Conservation (phyloP, 2,888 invertebrate species). For the Phasia obesa region DNA sequence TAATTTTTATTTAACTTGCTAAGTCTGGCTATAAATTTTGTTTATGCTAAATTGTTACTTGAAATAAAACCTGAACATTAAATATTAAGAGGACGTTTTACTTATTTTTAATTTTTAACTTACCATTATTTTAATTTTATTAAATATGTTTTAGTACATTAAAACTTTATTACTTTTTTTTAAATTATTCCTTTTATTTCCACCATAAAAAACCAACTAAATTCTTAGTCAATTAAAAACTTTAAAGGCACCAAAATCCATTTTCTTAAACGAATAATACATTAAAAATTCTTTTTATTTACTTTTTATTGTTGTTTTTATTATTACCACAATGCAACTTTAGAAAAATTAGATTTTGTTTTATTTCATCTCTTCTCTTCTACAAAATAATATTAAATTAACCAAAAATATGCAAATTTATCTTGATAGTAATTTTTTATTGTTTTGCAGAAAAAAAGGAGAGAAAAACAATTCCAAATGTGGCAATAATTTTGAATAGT, state of each 20-base stretch:
- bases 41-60: too few relatives aligned
- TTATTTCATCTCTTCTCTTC: slow-evolving; percentile 29
- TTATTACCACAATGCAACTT: slow-evolving; percentile 20
- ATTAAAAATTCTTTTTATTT: background rate
- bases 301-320: slow-evolving; percentile 18
- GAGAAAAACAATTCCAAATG: slow-evolving; percentile 35
- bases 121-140: slow-evolving; percentile 5
- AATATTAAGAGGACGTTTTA: too few relatives aligned
- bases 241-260: background rate
- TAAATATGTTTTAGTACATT: background rate
- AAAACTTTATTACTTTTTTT: slow-evolving; percentile 2
- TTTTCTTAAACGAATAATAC: background rate
- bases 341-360: background rate
- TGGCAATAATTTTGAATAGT: slow-evolving; percentile 57
- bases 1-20: too few relatives aligned
- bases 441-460: background rate
- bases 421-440: slow-evolving; percentile 51
- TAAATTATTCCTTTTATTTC: slow-evolving; percentile 35
- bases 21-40: too few relatives aligned
- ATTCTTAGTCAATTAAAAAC: slow-evolving; percentile 27
- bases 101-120: too few relatives aligned
- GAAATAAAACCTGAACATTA: too few relatives aligned
- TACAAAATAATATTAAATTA: slow-evolving; percentile 58
- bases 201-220: slow-evolving; percentile 50
- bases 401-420: slow-evolving; percentile 69